phyloP scores from a whole-genome alignment of 2,113 vertebrate species.

The Pelmatolapia mariae region DNA sequence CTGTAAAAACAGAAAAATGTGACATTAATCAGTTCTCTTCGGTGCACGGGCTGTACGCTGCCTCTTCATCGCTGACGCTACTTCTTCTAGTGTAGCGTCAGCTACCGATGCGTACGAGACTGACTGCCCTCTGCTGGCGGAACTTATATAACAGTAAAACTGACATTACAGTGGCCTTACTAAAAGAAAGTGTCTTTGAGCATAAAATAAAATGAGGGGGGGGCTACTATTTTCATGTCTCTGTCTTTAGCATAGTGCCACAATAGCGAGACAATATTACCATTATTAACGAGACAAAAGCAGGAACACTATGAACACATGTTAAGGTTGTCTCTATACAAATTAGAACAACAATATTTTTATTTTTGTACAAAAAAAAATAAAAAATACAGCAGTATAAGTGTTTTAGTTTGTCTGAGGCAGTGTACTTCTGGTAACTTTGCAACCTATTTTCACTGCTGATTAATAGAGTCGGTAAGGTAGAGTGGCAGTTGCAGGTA shows the following conservation, averaged over 20 bases:
- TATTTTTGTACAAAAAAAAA: not conserved
- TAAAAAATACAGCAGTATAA: not conserved
- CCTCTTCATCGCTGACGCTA: not conserved
- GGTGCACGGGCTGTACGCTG: not conserved
- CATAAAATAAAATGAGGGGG: too few species aligned
- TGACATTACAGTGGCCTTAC: too few species aligned
- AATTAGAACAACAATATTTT: not conserved
- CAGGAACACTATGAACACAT: too few species aligned
- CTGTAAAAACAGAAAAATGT: not conserved
- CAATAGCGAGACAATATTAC: too few species aligned
- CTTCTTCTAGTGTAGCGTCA: not conserved
- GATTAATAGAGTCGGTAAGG: not conserved
- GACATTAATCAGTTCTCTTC: not conserved
- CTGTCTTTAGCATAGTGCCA: too few species aligned
- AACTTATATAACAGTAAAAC: too few species aligned
- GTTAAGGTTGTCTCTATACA: not conserved
- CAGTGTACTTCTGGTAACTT: not conserved
- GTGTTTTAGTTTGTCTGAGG: not conserved
- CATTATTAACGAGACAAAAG: not conserved
- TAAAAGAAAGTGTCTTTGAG: too few species aligned
- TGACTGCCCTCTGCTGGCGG: too few species aligned
- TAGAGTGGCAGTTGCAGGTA: not conserved
- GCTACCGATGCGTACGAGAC: too few species aligned
- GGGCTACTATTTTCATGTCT: too few species aligned
- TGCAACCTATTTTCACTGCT: not conserved